Conservation (phyloP, 2,113 vertebrate species). For the Halcyon senegalensis region DNA sequence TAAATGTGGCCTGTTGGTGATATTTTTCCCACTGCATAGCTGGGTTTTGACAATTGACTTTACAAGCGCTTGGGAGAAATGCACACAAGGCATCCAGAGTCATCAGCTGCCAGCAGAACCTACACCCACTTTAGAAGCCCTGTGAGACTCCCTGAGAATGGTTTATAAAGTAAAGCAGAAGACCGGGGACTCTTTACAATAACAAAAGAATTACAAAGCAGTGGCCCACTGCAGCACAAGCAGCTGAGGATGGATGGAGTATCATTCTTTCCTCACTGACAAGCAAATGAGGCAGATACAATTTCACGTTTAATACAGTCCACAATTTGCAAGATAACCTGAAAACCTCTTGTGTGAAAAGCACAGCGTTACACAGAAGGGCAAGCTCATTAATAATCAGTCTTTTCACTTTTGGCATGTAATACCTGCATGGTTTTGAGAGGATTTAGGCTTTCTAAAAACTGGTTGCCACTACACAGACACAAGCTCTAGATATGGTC, state of each 20-base stretch:
- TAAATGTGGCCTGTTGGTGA: not conserved
- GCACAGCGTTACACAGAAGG: not conserved
- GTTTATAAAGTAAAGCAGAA: slow-evolving; percentile 18
- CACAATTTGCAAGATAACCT: not conserved
- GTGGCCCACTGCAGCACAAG: not conserved
- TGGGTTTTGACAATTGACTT: not conserved
- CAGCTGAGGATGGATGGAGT: not conserved
- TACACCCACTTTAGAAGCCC: not conserved
- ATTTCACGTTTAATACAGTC: not conserved
- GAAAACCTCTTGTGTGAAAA: not conserved
- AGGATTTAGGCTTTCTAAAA: not conserved
- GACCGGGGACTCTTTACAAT: not conserved
- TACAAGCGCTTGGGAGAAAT: not conserved
- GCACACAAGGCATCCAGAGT: not conserved
- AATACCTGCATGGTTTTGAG: not conserved
- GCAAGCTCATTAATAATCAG: not conserved
- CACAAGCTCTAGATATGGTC: not conserved
- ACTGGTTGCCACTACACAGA: not conserved
- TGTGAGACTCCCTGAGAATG: not conserved
- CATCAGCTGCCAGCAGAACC: not conserved
- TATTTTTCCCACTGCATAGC: not conserved
- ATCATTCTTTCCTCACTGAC: not conserved
- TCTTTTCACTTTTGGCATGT: not conserved
- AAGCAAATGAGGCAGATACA: not conserved
- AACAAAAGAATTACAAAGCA: not conserved